phyloP scores from a whole-genome alignment of 1,140 invertebrate species.

The Palaemon carinicauda region DNA sequence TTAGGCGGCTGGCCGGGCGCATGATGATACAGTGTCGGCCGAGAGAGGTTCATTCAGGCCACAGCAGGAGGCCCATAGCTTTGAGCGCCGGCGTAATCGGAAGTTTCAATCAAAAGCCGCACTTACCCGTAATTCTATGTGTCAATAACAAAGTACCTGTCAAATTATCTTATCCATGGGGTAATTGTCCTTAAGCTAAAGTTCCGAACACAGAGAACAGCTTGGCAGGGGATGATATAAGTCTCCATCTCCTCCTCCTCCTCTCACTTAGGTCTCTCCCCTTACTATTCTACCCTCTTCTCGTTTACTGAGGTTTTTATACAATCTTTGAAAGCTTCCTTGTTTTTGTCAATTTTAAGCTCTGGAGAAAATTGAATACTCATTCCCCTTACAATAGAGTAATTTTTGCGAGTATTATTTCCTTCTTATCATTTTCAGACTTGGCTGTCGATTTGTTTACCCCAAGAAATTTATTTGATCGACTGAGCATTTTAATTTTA shows the following conservation, averaged over 20 bases:
- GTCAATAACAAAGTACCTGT: conserved; percentile 50
- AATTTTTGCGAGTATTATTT: too few relatives aligned
- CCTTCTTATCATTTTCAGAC: too few relatives aligned
- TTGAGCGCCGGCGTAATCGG: conserved; percentile 24
- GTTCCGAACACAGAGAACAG: neutral
- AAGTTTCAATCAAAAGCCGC: conserved; percentile 39
- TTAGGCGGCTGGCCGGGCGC: neutral
- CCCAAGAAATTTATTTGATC: too few relatives aligned
- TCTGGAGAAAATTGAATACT: too few relatives aligned
- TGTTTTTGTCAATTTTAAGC: too few relatives aligned
- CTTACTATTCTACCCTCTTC: neutral
- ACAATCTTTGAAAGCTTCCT: too few relatives aligned
- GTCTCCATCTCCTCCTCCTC: neutral
- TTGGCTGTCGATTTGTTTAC: too few relatives aligned
- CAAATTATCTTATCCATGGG: conserved; percentile 31
- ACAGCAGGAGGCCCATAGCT: conserved; percentile 40
- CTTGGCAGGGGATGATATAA: neutral
- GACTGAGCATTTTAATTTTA: too few relatives aligned
- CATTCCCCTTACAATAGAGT: too few relatives aligned
- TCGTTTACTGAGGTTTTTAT: neutral
- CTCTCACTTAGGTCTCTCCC: neutral
- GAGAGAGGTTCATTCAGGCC: conserved; percentile 6
- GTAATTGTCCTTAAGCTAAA: conserved; percentile 25
- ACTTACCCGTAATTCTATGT: conserved; percentile 47
- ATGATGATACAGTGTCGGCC: conserved; percentile 22